Percentiles rank a stretch among this genome's conserved stretches.
phyloP scores from a whole-genome alignment of 92 coral and sea anemone species.

The Epizoanthus ramosus region DNA sequence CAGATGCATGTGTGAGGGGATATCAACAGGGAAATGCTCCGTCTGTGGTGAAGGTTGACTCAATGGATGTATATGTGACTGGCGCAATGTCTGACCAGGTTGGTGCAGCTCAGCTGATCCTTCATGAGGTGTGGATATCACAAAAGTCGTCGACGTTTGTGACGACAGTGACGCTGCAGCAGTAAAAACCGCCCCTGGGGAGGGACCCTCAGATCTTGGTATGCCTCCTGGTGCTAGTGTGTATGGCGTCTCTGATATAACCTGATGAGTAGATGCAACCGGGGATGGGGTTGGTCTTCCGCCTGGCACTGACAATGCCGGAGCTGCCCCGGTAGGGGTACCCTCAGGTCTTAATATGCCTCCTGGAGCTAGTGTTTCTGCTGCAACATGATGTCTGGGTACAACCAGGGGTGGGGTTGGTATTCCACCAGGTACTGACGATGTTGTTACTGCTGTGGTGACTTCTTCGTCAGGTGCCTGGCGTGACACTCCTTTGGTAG shows the following conservation, averaged over 20 bases:
- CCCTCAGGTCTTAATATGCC: not conserved
- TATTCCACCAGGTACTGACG: not conserved
- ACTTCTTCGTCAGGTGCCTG: not conserved
- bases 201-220: not conserved
- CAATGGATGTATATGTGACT: not conserved
- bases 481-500: too few species aligned
- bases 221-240: not conserved
- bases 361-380: not conserved
- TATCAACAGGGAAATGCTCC: constrained; percentile 28
- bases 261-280: not conserved
- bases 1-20: constrained; percentile 92
- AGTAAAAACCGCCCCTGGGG: not conserved
- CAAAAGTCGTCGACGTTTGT: not conserved
- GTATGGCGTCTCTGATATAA: not conserved
- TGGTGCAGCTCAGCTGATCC: not conserved
- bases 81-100: not conserved
- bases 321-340: not conserved
- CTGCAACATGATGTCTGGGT: not conserved
- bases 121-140: constrained; percentile 13
- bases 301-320: not conserved
- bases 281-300: not conserved
- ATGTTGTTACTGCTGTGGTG: not conserved
- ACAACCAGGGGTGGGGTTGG: too few species aligned
- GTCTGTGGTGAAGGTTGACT: not conserved
- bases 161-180: not conserved